These are phyloP conservation scores for Pseudomugil tenellus DNA, from an alignment of 2,797 vertebrate genomes.

Conservation along the genomic window DNA sequence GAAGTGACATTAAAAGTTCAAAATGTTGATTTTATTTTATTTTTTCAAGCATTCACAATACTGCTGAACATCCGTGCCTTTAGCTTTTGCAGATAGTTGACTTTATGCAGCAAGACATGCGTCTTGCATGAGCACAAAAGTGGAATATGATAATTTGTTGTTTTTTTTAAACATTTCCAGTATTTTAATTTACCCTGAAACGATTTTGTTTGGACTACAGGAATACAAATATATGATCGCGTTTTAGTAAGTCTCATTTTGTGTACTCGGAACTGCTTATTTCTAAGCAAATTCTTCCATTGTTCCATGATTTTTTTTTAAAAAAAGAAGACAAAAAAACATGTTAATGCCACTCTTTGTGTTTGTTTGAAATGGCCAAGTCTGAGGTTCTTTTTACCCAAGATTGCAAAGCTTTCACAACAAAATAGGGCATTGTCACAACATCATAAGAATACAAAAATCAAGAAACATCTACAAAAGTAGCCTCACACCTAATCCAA, in stretches of 20 bases:
- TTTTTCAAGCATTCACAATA: not conserved
- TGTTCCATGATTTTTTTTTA: constrained; percentile 12
- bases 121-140: not conserved
- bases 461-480: too few relatives aligned
- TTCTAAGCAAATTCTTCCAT: not conserved
- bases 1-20: not conserved
- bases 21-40: not conserved
- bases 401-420: too few relatives aligned
- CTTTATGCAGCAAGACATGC: too few relatives aligned
- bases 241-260: constrained; percentile 25
- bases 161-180: constrained; percentile 25
- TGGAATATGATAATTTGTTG: constrained; percentile 1
- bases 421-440: not conserved
- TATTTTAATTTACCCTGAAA: constrained; percentile 42
- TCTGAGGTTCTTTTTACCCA: not conserved
- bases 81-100: not conserved
- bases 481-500: too few relatives aligned
- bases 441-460: not conserved
- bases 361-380: not conserved
- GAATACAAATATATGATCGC: constrained; percentile 35
- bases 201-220: constrained; percentile 10
- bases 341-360: not conserved
- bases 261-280: too few relatives aligned
- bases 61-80: not conserved
- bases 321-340: too few relatives aligned